phyloP scores from a whole-genome alignment of 1,140 invertebrate genomes.

The Zaprionus kolodkinae region DNA sequence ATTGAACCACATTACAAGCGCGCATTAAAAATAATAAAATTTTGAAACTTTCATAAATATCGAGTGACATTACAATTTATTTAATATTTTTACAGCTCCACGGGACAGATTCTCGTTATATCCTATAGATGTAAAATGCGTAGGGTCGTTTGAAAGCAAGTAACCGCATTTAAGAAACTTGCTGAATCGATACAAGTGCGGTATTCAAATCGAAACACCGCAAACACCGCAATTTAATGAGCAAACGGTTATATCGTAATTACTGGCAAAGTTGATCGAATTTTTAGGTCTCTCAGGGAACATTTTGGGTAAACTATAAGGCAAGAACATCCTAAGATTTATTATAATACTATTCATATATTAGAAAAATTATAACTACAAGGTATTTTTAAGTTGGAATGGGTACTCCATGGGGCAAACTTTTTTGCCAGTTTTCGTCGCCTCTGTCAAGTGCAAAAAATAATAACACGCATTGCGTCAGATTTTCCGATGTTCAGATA shows the following conservation, averaged over 20 bases:
- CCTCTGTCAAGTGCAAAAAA: slow-evolving; percentile 65
- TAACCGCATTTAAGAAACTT: not conserved
- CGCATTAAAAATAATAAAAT: slow-evolving; percentile 73
- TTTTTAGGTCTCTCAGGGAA: no score
- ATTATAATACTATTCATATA: no score
- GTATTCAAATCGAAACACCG: no score
- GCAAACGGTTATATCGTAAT: no score
- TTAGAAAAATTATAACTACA: not conserved
- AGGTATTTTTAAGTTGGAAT: not conserved
- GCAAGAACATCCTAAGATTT: no score
- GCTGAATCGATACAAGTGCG: no score
- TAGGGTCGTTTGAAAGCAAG: not conserved
- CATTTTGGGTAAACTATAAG: no score
- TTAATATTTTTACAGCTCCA: slow-evolving; percentile 34
- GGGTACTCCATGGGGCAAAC: not conserved
- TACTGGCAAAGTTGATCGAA: no score
- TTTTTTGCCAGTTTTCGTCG: slow-evolving; percentile 31
- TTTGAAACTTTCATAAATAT: slow-evolving; percentile 62
- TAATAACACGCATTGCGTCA: slow-evolving; percentile 71
- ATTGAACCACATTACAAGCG: slow-evolving; percentile 48
- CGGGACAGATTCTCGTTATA: slow-evolving; percentile 16
- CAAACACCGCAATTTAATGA: no score
- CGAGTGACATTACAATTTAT: slow-evolving; percentile 53
- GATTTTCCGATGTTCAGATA: slow-evolving; percentile 72
- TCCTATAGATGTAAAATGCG: not conserved